phyloP scores from a whole-genome alignment of 2,797 vertebrate genomes.

The Staurois parvus region DNA sequence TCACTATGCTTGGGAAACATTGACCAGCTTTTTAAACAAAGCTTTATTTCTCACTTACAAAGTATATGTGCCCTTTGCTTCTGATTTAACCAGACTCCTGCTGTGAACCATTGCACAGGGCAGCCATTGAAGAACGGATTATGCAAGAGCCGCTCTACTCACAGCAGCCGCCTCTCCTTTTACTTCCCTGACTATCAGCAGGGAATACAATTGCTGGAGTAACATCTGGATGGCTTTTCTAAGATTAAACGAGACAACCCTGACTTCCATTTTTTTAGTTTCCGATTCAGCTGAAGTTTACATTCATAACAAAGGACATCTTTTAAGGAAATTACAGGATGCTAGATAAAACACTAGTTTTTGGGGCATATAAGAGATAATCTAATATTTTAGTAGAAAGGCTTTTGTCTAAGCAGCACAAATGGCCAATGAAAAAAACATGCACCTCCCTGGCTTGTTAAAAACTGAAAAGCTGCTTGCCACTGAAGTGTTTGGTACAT shows the following conservation, averaged over 20 bases:
- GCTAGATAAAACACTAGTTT: background rate
- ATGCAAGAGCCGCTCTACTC: constrained; percentile 23
- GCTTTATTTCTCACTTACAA: constrained; percentile 20
- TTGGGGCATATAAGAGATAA: too few species aligned
- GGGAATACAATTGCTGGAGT: constrained; percentile 13
- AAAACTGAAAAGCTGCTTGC: too few species aligned
- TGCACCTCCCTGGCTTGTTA: too few species aligned
- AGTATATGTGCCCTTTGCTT: constrained; percentile 34
- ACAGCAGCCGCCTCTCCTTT: constrained; percentile 9
- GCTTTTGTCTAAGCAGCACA: background rate
- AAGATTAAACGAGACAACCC: constrained; percentile 36
- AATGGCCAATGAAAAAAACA: too few species aligned
- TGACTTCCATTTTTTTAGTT: constrained; percentile 16
- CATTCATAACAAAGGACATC: background rate
- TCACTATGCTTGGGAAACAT: background rate
- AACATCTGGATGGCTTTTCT: constrained; percentile 32
- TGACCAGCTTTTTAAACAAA: constrained; percentile 29
- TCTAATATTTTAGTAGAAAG: background rate
- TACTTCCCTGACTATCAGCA: constrained; percentile 23
- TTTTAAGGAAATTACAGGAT: constrained; percentile 3
- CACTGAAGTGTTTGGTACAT: too few species aligned
- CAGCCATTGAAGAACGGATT: constrained; percentile 40
- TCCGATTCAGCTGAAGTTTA: background rate
- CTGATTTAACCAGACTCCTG: constrained; percentile 1
- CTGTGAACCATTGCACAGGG: constrained; percentile 38